Conservation (phyloP, 2,113 vertebrate species). For the Phasianus colchicus region DNA sequence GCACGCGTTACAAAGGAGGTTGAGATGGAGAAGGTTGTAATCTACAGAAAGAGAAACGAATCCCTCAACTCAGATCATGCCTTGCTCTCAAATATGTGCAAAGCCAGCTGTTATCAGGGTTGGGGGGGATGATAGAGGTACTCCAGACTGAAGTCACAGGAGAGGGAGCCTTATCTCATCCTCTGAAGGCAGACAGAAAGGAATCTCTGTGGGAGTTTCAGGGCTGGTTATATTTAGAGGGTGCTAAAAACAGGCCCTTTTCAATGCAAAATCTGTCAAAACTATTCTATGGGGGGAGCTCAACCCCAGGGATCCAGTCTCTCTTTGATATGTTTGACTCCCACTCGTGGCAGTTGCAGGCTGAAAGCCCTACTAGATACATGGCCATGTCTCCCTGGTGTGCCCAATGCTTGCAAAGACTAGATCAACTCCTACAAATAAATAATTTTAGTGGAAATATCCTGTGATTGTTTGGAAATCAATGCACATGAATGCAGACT, state of each 20-base stretch:
- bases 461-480: neutral
- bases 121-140: constrained; percentile 44
- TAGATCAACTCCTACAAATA: neutral
- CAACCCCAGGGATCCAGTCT: neutral
- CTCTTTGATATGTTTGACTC: constrained; percentile 39
- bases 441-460: neutral
- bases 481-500: neutral
- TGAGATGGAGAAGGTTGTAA: constrained; percentile 9
- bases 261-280: constrained; percentile 46
- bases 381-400: neutral
- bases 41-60: neutral
- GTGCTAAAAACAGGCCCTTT: constrained; percentile 39
- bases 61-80: neutral
- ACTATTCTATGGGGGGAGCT: constrained; percentile 56
- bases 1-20: neutral
- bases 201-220: constrained; percentile 69
- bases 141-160: constrained; percentile 59
- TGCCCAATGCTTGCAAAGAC: neutral
- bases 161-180: constrained; percentile 55
- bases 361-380: neutral
- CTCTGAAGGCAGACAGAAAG: constrained; percentile 63
- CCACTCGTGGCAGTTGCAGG: constrained; percentile 33
- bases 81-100: constrained; percentile 43
- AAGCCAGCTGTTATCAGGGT: constrained; percentile 43
- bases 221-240: constrained; percentile 59